Percentiles rank a stretch among this genome's conserved stretches.
Evolutionary conservation across 2,888 invertebrate species (phyloP).

Genomic region (Sisyra nigra): DNA sequence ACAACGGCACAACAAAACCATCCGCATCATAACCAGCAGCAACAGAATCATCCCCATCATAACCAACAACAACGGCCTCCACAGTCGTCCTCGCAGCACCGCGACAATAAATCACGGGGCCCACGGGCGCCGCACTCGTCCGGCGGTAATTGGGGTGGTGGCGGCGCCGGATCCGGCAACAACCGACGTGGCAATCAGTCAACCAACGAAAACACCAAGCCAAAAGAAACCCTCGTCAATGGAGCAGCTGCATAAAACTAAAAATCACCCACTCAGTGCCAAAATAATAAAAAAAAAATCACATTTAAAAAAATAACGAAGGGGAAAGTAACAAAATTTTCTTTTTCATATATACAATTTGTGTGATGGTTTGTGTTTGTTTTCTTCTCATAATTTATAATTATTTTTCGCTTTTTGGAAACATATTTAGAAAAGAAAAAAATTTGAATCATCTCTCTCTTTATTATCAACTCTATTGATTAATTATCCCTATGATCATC

Average conservation of each 20-base stretch:
- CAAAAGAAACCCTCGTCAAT: slow-evolving; percentile 48
- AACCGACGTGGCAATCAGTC: slow-evolving; percentile 16
- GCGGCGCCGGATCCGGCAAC: slow-evolving; percentile 16
- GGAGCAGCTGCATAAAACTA: slow-evolving; percentile 38
- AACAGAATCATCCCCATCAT: slow-evolving; percentile 14
- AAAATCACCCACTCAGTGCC: slow-evolving; percentile 9
- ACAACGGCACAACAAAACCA: neutral
- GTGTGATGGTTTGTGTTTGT: too few relatives aligned
- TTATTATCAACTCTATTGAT: too few relatives aligned
- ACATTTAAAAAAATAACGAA: neutral
- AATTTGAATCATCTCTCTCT: too few relatives aligned
- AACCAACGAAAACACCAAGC: slow-evolving; percentile 27
- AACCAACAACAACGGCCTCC: slow-evolving; percentile 19
- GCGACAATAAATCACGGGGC: slow-evolving; percentile 6
- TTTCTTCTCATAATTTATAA: too few relatives aligned
- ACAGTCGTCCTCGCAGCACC: slow-evolving; percentile 2
- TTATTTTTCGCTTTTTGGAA: too few relatives aligned
- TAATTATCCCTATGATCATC: too few relatives aligned
- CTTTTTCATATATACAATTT: too few relatives aligned
- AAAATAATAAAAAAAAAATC: slow-evolving; percentile 6
- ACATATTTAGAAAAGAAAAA: too few relatives aligned
- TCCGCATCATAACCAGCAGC: slow-evolving; percentile 15
- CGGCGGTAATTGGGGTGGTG: slow-evolving; percentile 9
- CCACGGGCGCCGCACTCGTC: slow-evolving; percentile 3
- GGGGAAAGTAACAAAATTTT: too few relatives aligned